phyloP scores from a whole-genome alignment of 2,797 vertebrate genomes.

The Trichosurus vulpecula region DNA sequence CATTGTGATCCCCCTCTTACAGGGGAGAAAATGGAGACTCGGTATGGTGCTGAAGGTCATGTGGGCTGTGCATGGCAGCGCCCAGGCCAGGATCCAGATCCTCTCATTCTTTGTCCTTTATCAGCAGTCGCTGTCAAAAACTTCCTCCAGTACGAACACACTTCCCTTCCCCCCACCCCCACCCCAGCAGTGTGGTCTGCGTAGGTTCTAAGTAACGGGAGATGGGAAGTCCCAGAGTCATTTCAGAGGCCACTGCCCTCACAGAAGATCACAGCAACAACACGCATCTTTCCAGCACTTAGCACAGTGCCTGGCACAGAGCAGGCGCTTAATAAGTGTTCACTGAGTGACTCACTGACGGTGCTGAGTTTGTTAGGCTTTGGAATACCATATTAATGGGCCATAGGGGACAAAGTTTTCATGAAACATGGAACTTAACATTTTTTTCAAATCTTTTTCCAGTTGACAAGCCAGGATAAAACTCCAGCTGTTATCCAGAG shows the following conservation, averaged over 20 bases:
- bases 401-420: neutral
- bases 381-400: neutral
- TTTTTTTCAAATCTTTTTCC: constrained; percentile 17
- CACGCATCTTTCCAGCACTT: neutral
- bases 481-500: constrained; percentile 93
- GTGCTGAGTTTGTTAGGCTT: neutral
- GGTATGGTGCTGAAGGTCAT: neutral
- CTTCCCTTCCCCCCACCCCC: neutral
- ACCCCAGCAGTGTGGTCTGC: neutral
- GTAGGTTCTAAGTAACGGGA: neutral
- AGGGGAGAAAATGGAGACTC: too few relatives aligned
- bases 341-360: neutral
- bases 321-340: neutral
- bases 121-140: neutral
- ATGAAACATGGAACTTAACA: neutral
- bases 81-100: neutral
- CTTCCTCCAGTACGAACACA: neutral
- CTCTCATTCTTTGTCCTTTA: neutral
- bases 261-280: neutral
- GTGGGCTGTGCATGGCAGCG: neutral
- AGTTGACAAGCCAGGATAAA: constrained; percentile 97
- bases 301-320: neutral
- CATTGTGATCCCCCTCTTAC: too few relatives aligned
- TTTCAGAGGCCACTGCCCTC: neutral
- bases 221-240: neutral